Evolutionary conservation across 2,797 vertebrate species (phyloP).

Genomic region (Channallabes apus): DNA sequence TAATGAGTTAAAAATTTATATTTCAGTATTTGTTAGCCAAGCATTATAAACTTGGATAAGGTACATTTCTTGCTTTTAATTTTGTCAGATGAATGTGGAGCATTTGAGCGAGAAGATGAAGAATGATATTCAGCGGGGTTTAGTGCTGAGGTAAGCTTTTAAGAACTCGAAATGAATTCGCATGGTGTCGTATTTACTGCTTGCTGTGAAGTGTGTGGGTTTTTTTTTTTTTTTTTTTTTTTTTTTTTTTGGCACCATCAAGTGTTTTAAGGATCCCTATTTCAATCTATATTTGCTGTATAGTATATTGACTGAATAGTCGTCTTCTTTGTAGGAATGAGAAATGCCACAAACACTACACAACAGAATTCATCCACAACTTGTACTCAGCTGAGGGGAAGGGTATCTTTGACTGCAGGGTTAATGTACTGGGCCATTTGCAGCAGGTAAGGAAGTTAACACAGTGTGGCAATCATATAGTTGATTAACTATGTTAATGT

Average conservation of each 20-base stretch:
- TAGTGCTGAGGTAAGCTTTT: constrained; percentile 83
- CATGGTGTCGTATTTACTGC: not conserved
- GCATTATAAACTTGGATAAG: not conserved
- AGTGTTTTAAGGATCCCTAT: too few species aligned
- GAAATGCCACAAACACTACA: constrained; percentile 85
- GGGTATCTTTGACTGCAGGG: constrained; percentile 90
- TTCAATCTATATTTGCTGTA: too few species aligned
- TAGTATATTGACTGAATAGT: too few species aligned
- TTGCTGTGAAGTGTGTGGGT: not conserved
- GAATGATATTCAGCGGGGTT: constrained; percentile 89
- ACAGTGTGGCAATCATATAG: not conserved
- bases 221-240: too few species aligned
- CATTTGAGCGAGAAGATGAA: constrained; percentile 94
- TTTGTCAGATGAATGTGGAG: constrained; percentile 81
- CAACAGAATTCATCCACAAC: constrained; percentile 90
- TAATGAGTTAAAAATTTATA: not conserved
- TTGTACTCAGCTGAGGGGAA: constrained; percentile 92
- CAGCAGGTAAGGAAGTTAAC: constrained; percentile 78
- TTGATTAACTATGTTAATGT: too few species aligned
- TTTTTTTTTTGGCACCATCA: too few species aligned
- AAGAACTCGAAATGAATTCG: not conserved
- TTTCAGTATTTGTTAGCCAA: not conserved
- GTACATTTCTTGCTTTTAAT: not conserved
- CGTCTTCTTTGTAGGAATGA: constrained; percentile 79
- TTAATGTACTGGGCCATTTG: constrained; percentile 93